phyloP scores from a whole-genome alignment of 2,797 vertebrate species.

The Tauraco hartlaubi region DNA sequence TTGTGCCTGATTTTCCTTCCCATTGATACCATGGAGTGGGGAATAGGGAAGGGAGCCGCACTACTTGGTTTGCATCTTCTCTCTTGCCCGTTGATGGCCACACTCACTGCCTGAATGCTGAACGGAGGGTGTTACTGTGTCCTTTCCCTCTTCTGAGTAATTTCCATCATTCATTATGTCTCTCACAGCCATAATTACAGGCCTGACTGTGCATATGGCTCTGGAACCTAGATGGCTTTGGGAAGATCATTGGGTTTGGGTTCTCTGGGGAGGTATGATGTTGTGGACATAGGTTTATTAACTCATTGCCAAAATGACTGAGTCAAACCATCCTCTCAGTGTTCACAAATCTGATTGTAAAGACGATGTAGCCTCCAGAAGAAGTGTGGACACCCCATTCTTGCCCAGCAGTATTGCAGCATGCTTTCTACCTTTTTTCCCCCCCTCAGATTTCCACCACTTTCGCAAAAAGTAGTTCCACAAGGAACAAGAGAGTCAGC shows the following conservation, averaged over 20 bases:
- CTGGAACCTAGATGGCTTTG: not conserved
- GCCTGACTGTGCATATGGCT: not conserved
- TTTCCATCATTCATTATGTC: not conserved
- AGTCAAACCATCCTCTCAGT: not conserved
- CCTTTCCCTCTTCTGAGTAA: not conserved
- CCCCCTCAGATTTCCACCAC: not conserved
- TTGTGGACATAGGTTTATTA: not conserved
- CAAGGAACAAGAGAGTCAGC: not conserved
- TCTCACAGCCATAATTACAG: not conserved
- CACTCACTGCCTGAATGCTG: not conserved
- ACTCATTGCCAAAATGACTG: not conserved
- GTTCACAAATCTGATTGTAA: not conserved
- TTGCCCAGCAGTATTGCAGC: not conserved
- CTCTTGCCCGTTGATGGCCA: not conserved
- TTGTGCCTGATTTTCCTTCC: not conserved
- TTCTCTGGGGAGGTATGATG: not conserved
- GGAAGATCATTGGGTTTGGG: not conserved
- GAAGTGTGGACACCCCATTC: not conserved
- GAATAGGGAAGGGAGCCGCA: not conserved
- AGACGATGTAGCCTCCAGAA: not conserved
- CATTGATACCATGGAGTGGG: not conserved
- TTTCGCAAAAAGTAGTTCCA: not conserved
- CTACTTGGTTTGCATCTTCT: accelerated
- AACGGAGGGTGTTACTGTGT: not conserved
- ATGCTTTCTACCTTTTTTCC: not conserved